Evolutionary conservation across 2,888 invertebrate genomes (phyloP), one percentile per base, ranked within the genome.

Genomic region (Spatulosminthurus flaviceps): DNA sequence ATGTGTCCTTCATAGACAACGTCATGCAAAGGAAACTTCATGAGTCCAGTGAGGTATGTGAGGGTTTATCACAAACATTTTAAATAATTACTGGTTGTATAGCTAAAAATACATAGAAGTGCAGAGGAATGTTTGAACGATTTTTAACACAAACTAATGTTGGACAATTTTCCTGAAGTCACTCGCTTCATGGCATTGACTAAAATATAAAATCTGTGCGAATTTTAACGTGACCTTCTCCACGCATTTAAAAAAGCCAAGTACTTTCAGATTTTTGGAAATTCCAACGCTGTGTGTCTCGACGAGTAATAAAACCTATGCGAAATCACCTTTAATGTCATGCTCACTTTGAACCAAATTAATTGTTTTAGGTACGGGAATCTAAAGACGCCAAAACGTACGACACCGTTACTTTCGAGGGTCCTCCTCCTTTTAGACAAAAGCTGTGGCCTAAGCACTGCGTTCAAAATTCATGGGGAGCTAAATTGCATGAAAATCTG

Each of bases 1-100:
- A 97, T 88, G 95, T 98, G 51, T 97, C 97, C 9, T 98, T 98
- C 89, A 93, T 96, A 84, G 97, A 98, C 87, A 98, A 98, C 88
- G 91, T 96, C 79, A 91, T 92, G 82, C 90, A 92, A 88, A 89
- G 95, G 0, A 91, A 93, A 81, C 88, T 95, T 78, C 92, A 95
- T 87, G 90, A 92, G 9, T 91, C 92, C 0, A 93, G 93, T 84
- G 90, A 92, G 86, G 93, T 93, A 85, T 89, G 90, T 88, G 19
- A 16, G 29, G 0, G 9, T 19, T 24, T 9, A 21, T 75, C 9
- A 28, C 61, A 28, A 21, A 74, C 28, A 60, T 13, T 61, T 74
- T 26, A 60, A 26, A 60, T n/a, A 11, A 2, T 13, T 2, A 51
- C n/a, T 51, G 5, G n/a, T 19, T 16, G 2, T 51, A 19, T 19